Percentiles rank a stretch among this genome's conserved stretches.
Conservation (phyloP, 2,888 invertebrate species). For the Diploptera punctata region DNA sequence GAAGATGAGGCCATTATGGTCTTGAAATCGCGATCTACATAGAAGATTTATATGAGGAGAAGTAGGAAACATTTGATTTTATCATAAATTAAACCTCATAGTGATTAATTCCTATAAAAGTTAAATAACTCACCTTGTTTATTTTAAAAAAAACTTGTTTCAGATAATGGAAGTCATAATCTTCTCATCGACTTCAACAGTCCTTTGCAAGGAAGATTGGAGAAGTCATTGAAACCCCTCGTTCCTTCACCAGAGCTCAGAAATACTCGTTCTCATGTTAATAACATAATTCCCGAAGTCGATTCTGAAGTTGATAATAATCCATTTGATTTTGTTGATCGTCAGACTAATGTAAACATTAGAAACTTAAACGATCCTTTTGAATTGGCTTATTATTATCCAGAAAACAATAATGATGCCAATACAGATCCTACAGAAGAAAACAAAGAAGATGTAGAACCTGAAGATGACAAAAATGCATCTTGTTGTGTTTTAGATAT, state of each 20-base stretch:
- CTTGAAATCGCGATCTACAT: no score
- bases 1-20: no score
- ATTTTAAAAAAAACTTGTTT: no score
- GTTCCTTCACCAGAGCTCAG: not conserved
- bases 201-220: not conserved
- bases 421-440: not conserved
- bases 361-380: conserved; percentile 20
- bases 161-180: not conserved
- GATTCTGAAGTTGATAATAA: conserved; percentile 6
- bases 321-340: conserved; percentile 18
- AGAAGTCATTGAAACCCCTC: not conserved
- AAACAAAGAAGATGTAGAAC: no score
- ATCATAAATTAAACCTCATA: no score
- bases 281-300: not conserved
- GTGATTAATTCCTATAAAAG: no score
- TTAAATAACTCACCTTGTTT: no score
- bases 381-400: not conserved
- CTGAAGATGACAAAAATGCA: no score
- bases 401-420: not conserved
- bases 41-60: no score
- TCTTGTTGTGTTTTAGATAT: not conserved
- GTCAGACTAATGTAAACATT: not conserved
- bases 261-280: no score
- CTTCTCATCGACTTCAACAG: conserved; percentile 13
- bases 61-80: no score